Base-by-base conservation (phyloP, 2,888 invertebrate genomes). In the Nomada hirtipes region DNA sequence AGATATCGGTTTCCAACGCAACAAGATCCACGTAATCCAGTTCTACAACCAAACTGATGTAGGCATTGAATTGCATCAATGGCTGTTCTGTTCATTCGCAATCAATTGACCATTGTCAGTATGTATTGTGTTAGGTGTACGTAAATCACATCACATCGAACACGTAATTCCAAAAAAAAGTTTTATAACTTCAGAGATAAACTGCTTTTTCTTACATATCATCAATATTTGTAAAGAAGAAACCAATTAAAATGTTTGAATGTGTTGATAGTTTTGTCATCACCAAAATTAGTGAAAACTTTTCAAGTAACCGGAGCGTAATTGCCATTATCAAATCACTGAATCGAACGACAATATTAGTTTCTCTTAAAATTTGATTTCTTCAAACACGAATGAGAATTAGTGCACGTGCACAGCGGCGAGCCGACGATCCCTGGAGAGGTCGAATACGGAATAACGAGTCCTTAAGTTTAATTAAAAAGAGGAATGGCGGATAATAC, bases 381-480 rank as follows among this genome's bases (percentile, higher is more conserved):
- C 10, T n/a, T 18, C 42, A 42, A n/a, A 26, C 44, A n/a, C 20
- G 52, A 55, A 18, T 26, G 64, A 57, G 15, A 65, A 36, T 13
- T 50, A 67, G 42, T 20, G 52, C 7, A 18, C 36, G 36, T 7
- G 36, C 36, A 36, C 18, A 73, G 7, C 3, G 23, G 44, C 69
- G 13, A 55, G 42, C 42, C 11, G 36, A 52, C 63, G 50, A 63
- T 36, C 20, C 47, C 23, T 57, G 20, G 42, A 23, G 61, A 18
- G 59, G 53, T 23, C 55, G 67, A 57, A 55, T 50, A 50, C 68
- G 69, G 72, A 84, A 74, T 76, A 79, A 88, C 80, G 85, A 78
- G 71, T 87, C 86, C 84, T 89, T 87, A 87, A 88, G 88, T 89
- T 89, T 90, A 89, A 90, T 90, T 90, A 90, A 90, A 89, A 85